Percentiles rank a stretch among this genome's conserved stretches.
Evolutionary conservation across 1,140 invertebrate genomes (phyloP).

Genomic region (Drosophila punjabiensis): DNA sequence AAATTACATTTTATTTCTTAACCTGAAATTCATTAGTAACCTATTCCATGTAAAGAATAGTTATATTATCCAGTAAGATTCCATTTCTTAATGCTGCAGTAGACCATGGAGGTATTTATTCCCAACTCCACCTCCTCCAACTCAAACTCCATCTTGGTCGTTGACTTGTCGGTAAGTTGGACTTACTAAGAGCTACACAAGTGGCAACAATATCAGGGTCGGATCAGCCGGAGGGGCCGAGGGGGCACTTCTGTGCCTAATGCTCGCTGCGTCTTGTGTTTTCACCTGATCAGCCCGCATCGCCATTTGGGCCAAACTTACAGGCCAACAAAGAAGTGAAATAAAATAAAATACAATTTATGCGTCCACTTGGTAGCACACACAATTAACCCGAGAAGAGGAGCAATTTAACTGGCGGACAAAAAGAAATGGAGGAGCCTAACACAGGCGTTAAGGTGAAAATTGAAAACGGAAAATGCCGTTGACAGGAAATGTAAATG

Average conservation of each 20-base stretch:
- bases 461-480: slow-evolving; percentile 60
- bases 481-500: slow-evolving; percentile 77
- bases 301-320: slow-evolving; percentile 71
- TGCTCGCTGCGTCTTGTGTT: slow-evolving; percentile 52
- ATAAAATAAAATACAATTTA: slow-evolving; percentile 76
- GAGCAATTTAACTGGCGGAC: slow-evolving; percentile 30
- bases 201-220: slow-evolving; percentile 61
- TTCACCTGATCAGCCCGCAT: slow-evolving; percentile 81
- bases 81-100: background rate
- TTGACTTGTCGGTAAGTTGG: slow-evolving; percentile 24
- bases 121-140: background rate
- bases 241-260: slow-evolving; percentile 26
- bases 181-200: slow-evolving; percentile 44
- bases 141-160: background rate
- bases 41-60: background rate
- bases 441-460: slow-evolving; percentile 81
- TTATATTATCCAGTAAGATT: background rate
- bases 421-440: slow-evolving; percentile 60
- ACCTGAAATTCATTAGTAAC: background rate
- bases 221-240: slow-evolving; percentile 16
- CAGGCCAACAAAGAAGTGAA: slow-evolving; percentile 46
- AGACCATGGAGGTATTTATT: background rate
- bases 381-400: slow-evolving; percentile 62
- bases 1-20: too few relatives aligned
- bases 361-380: slow-evolving; percentile 71